These are phyloP conservation scores for Diplazon laetatorius DNA, from an alignment of 2,888 invertebrate genomes.

Conservation along the genomic window DNA sequence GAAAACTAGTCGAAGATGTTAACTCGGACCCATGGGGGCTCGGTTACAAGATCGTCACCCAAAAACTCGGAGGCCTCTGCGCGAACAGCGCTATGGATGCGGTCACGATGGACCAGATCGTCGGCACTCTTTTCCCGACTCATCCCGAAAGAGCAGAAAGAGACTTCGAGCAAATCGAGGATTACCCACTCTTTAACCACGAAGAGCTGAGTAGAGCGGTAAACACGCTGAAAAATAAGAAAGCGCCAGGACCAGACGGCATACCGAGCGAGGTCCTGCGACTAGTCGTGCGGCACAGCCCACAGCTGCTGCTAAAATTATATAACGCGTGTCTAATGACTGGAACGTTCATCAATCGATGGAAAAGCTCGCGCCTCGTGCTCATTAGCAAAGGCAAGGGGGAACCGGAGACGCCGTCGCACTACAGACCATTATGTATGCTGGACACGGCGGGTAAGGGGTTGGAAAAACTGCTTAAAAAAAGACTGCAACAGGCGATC, in stretches of 20 bases:
- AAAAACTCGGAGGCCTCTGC: conserved; percentile 21
- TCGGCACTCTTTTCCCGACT: conserved; percentile 47
- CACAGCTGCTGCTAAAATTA: too few species aligned
- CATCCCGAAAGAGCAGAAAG: conserved; percentile 25
- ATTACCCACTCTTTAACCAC: conserved; percentile 11
- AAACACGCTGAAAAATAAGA: neutral
- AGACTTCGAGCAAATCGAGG: neutral
- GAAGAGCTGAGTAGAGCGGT: conserved; percentile 23
- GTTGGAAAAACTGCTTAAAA: too few species aligned
- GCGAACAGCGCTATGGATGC: neutral
- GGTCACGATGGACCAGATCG: conserved; percentile 6
- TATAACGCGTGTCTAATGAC: too few species aligned
- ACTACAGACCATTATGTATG: too few species aligned
- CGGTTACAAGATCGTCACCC: conserved; percentile 65
- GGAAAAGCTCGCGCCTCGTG: too few species aligned
- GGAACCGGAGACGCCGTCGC: too few species aligned
- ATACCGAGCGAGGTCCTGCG: too few species aligned
- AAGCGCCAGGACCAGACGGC: conserved; percentile 28
- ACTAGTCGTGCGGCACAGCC: too few species aligned
- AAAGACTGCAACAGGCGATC: too few species aligned
- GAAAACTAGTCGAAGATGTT: conserved; percentile 32
- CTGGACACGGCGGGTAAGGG: too few species aligned
- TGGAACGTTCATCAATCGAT: too few species aligned
- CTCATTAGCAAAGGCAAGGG: too few species aligned
- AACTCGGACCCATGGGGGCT: conserved; percentile 62